Percentiles rank a stretch among this genome's conserved stretches.
Conservation (phyloP, 2,113 vertebrate genomes). For the Hyaena hyaena region DNA sequence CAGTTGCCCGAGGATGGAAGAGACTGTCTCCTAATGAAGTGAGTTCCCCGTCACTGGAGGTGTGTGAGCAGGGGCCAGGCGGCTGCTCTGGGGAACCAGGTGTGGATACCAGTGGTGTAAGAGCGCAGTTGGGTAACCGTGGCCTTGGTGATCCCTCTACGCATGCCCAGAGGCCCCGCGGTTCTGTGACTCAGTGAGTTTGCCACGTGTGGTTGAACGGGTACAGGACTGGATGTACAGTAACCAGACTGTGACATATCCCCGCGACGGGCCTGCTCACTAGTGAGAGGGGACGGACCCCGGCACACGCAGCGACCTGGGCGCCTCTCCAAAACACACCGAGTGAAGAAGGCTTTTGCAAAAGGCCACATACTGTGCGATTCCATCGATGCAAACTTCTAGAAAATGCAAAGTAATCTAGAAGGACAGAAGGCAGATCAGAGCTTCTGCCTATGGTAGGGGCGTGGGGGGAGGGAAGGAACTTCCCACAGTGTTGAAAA, state of each 20-base stretch:
- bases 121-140: fast-evolving
- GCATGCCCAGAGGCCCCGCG: not conserved
- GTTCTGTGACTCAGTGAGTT: not conserved
- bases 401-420: not conserved
- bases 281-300: fast-evolving
- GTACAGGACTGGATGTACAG: not conserved
- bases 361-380: fast-evolving
- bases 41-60: not conserved
- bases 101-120: not conserved
- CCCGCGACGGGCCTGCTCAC: fast-evolving
- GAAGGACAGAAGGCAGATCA: not conserved
- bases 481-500: not conserved
- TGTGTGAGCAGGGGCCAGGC: not conserved
- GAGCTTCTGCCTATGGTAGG: no score
- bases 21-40: not conserved
- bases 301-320: fast-evolving
- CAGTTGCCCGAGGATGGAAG: not conserved
- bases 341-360: not conserved
- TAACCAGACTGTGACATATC: not conserved
- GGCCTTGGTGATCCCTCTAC: not conserved
- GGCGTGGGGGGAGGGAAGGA: no score
- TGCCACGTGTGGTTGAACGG: not conserved
- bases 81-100: not conserved
- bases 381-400: not conserved
- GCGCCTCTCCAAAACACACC: fast-evolving